These are phyloP conservation scores for Andrena hattorfiana DNA, from an alignment of 2,888 invertebrate species.

Conservation along the genomic window DNA sequence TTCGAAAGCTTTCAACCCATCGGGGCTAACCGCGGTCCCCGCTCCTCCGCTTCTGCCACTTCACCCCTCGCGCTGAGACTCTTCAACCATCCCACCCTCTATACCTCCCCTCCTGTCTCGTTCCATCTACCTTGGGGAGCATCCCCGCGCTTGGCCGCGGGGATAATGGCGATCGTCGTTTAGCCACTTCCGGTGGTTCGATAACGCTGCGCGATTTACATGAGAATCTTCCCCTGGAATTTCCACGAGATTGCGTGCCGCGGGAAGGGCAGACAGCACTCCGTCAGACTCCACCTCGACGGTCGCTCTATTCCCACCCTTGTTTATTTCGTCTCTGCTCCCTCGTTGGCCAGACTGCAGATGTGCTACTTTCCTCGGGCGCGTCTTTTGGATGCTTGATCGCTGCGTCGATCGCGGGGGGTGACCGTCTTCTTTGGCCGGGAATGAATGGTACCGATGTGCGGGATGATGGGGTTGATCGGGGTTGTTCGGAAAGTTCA, in stretches of 20 bases:
- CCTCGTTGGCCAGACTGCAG: not conserved
- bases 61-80: conserved; percentile 41
- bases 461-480: too few species aligned
- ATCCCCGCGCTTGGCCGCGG: conserved; percentile 45
- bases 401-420: too few species aligned
- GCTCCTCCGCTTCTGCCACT: conserved; percentile 36
- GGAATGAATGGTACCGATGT: too few species aligned
- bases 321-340: conserved; percentile 19
- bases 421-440: too few species aligned
- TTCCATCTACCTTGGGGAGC: not conserved
- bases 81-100: conserved; percentile 31
- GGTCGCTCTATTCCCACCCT: conserved; percentile 1
- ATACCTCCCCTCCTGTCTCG: not conserved
- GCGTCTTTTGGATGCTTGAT: not conserved
- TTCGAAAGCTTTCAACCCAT: conserved; percentile 69
- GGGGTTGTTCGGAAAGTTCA: too few species aligned
- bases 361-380: not conserved
- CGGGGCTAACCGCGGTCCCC: conserved; percentile 53
- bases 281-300: conserved; percentile 16
- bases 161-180: conserved; percentile 74
- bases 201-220: conserved; percentile 65
- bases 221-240: conserved; percentile 61
- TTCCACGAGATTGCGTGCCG: conserved; percentile 35
- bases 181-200: conserved; percentile 69
- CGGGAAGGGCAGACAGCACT: not conserved